Evolutionary conservation across 2,888 invertebrate genomes (phyloP).

Genomic region (Furcula furcula): DNA sequence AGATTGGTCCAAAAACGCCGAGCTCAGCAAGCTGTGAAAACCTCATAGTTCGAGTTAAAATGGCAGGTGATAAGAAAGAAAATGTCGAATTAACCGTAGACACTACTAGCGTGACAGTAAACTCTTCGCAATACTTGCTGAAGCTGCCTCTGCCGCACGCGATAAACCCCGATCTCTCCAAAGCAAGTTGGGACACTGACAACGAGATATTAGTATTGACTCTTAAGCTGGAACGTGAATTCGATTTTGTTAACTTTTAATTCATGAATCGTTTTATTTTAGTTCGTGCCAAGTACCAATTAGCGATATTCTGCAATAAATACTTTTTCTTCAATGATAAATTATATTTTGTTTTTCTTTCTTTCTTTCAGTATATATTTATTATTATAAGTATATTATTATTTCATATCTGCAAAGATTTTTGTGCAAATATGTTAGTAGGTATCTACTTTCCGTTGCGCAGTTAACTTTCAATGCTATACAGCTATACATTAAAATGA

Average conservation of each 20-base stretch:
- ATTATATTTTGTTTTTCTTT: too few species aligned
- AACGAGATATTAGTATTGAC: conserved; percentile 86
- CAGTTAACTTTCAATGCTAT: too few species aligned
- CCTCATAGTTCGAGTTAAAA: conserved; percentile 88
- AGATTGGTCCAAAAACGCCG: conserved; percentile 91
- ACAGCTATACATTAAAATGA: too few species aligned
- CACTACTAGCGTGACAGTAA: conserved; percentile 82
- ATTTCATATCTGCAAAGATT: too few species aligned
- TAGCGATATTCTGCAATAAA: too few species aligned
- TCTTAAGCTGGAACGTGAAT: conserved; percentile 88
- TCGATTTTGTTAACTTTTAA: conserved; percentile 94
- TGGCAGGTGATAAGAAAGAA: conserved; percentile 89
- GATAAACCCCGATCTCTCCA: conserved; percentile 90
- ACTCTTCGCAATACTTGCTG: conserved; percentile 85
- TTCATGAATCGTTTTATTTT: too few species aligned
- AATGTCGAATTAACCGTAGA: conserved; percentile 88
- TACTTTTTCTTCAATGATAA: too few species aligned
- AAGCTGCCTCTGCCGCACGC: conserved; percentile 90
- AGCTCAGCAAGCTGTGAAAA: conserved; percentile 93
- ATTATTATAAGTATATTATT: too few species aligned
- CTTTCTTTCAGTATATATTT: too few species aligned
- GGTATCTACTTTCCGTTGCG: too few species aligned
- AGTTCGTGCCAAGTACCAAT: too few species aligned
- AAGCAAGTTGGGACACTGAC: conserved; percentile 89
- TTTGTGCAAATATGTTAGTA: too few species aligned